A percentile compares a stretch with the other conserved stretches of the same genome.
Evolutionary conservation across 2,888 invertebrate genomes (phyloP).

Genomic region (Phrixothrix hirtus): DNA sequence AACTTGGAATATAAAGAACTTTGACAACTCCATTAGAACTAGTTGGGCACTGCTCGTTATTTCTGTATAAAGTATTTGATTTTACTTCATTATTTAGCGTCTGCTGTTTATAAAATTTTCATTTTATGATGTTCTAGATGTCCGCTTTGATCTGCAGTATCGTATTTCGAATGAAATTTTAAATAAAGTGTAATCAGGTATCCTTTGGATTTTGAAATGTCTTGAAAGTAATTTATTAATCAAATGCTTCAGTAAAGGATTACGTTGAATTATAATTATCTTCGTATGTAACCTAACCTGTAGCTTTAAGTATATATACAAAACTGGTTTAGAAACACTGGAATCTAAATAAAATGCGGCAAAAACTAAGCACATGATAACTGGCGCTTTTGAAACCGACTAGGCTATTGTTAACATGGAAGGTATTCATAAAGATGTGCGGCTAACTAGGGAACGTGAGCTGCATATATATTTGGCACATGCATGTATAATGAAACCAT

Average conservation of each 20-base stretch:
- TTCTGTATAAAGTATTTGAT: conserved; percentile 41
- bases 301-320: no score
- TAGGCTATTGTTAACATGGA: conserved; percentile 51
- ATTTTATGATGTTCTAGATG: conserved; percentile 32
- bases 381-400: conserved; percentile 49
- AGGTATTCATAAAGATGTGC: conserved; percentile 51
- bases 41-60: conserved; percentile 40
- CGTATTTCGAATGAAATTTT: neutral
- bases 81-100: conserved; percentile 34
- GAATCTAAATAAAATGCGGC: conserved; percentile 38
- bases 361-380: conserved; percentile 48
- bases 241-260: no score
- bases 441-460: conserved; percentile 51
- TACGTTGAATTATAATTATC: no score
- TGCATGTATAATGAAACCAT: conserved; percentile 51
- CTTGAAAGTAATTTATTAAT: no score
- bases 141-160: conserved; percentile 14
- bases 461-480: conserved; percentile 47
- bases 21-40: conserved; percentile 44
- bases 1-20: conserved; percentile 40
- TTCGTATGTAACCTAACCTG: no score
- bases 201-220: no score
- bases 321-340: conserved; percentile 35
- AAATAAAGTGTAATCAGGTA: no score
- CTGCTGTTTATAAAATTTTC: conserved; percentile 38